Percentiles rank a stretch among this genome's conserved stretches.
Evolutionary conservation across 2,797 vertebrate species (phyloP).

Genomic region (Onychomys leucogaster): DNA sequence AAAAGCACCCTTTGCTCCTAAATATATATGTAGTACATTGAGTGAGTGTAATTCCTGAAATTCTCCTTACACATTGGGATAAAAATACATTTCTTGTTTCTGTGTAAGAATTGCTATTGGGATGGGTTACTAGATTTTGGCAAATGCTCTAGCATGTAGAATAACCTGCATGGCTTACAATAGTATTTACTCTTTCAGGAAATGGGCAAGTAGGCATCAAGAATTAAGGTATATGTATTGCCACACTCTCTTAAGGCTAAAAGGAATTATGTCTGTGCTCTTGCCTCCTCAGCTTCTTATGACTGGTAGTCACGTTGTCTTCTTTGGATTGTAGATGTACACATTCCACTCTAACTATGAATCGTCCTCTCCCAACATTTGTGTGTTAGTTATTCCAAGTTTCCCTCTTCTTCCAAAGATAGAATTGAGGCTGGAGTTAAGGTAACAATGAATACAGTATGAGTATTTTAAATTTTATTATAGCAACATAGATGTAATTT

Average conservation of each 20-base stretch:
- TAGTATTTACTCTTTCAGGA: background rate
- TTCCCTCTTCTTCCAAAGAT: background rate
- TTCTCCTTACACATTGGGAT: background rate
- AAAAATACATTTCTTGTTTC: background rate
- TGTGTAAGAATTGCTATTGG: background rate
- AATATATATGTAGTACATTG: background rate
- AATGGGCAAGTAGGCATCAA: background rate
- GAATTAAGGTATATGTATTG: background rate
- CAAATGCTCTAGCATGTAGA: background rate
- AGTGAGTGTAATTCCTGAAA: background rate
- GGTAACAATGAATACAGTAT: background rate
- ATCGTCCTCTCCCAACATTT: background rate
- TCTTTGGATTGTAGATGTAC: background rate
- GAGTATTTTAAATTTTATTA: background rate
- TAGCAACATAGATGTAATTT: background rate
- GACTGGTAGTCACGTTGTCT: background rate
- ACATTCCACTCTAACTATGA: background rate
- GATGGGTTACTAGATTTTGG: fast-evolving
- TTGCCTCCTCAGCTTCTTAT: background rate
- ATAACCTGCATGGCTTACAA: background rate
- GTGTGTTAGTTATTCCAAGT: background rate
- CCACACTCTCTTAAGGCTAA: background rate
- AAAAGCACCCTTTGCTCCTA: background rate
- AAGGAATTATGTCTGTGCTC: too few species aligned
- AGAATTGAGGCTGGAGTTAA: background rate